phyloP scores from a whole-genome alignment of 92 coral and sea anemone genomes.

The Parazoanthus darwini region DNA sequence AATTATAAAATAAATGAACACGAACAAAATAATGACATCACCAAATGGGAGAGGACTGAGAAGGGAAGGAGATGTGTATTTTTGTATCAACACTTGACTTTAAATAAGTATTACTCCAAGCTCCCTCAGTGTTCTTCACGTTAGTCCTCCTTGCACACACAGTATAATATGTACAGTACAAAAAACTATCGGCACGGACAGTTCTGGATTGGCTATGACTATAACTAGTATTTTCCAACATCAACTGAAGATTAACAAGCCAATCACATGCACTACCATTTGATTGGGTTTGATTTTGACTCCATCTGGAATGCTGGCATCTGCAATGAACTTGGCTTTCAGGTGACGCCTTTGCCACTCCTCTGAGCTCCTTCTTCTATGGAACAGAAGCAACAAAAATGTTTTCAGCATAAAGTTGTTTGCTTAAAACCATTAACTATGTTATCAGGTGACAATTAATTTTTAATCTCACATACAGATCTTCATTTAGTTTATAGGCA shows the following conservation, averaged over 20 bases:
- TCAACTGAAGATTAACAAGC: neutral
- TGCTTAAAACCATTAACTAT: neutral
- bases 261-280: slow-evolving; percentile 46
- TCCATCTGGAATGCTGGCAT: slow-evolving; percentile 95
- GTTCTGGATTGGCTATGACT: too few relatives aligned
- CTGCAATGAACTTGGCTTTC: slow-evolving; percentile 68
- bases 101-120: too few relatives aligned
- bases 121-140: too few relatives aligned
- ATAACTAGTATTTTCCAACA: neutral
- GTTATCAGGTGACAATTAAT: neutral
- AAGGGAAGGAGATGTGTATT: too few relatives aligned
- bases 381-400: neutral
- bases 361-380: neutral
- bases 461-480: neutral
- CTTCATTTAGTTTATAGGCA: neutral
- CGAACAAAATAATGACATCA: too few relatives aligned
- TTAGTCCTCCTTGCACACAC: too few relatives aligned
- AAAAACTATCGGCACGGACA: too few relatives aligned
- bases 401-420: neutral
- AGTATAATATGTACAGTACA: too few relatives aligned
- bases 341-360: slow-evolving; percentile 42
- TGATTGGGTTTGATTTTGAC: slow-evolving; percentile 67
- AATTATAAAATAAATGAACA: too few relatives aligned
- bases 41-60: too few relatives aligned
- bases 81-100: too few relatives aligned